Percentiles rank a stretch among this genome's conserved stretches.
Evolutionary conservation across 2,113 vertebrate genomes (phyloP).

Genomic region (Ammospiza nelsoni): DNA sequence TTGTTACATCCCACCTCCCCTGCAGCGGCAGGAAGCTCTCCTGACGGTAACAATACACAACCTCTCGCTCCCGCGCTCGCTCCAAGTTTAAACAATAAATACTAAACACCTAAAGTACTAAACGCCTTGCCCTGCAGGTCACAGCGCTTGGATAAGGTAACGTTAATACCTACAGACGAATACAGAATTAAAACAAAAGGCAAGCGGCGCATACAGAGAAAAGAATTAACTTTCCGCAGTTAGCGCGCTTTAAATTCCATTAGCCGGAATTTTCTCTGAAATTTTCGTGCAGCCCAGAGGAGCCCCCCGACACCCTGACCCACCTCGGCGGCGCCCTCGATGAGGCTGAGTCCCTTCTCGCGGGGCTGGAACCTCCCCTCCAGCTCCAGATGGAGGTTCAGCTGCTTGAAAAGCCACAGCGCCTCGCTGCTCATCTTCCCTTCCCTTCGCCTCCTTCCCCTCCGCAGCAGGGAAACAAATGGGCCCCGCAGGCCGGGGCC

Average conservation of each 20-base stretch:
- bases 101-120: background rate
- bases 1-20: background rate
- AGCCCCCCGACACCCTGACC: constrained; percentile 62
- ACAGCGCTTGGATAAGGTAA: accelerated
- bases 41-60: background rate
- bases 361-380: constrained; percentile 88
- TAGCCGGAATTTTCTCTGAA: accelerated
- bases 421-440: constrained; percentile 80
- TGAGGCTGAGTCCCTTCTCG: constrained; percentile 87
- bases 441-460: constrained; percentile 57
- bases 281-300: background rate
- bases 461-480: background rate
- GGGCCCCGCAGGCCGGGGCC: too few species aligned
- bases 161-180: accelerated
- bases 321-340: constrained; percentile 87
- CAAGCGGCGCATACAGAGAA: accelerated
- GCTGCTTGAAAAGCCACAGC: constrained; percentile 88
- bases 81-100: background rate
- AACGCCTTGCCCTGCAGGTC: background rate
- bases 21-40: background rate
- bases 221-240: accelerated
- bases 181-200: background rate
- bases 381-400: constrained; percentile 87
- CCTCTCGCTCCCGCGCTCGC: accelerated
- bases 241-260: background rate